Percentiles rank a stretch among this genome's conserved stretches.
phyloP scores from a whole-genome alignment of 2,888 invertebrate species.

The Phoronis australis region DNA sequence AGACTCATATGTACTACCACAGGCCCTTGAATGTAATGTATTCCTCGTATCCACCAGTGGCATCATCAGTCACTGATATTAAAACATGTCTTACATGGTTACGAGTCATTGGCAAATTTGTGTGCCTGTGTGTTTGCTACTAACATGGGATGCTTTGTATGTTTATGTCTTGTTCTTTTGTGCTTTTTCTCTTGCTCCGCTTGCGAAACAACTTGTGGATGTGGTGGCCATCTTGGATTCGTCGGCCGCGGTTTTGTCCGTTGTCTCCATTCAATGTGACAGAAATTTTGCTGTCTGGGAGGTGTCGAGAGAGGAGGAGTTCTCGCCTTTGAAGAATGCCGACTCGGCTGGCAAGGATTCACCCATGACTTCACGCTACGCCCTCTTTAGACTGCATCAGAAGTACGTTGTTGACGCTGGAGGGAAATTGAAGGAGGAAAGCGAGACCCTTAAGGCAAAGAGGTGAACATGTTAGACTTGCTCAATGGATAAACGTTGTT shows the following conservation, averaged over 20 bases:
- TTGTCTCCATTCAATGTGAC: constrained; percentile 16
- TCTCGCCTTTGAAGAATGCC: constrained; percentile 93
- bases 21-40: too few relatives aligned
- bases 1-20: too few relatives aligned
- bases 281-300: constrained; percentile 71
- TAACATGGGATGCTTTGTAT: not conserved
- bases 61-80: too few relatives aligned
- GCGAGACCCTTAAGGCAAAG: constrained; percentile 49
- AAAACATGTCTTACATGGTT: too few relatives aligned
- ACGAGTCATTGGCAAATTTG: too few relatives aligned
- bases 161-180: not conserved
- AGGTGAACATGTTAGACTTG: too few relatives aligned
- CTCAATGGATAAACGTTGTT: too few relatives aligned
- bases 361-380: constrained; percentile 76
- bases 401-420: constrained; percentile 77
- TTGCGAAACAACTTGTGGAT: constrained; percentile 12
- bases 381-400: constrained; percentile 57
- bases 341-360: constrained; percentile 84
- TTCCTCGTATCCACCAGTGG: too few relatives aligned
- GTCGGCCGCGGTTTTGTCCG: constrained; percentile 6
- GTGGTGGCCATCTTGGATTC: constrained; percentile 21
- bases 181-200: constrained; percentile 1
- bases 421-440: constrained; percentile 61
- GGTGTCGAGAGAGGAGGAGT: constrained; percentile 88
- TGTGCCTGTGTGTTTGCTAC: too few relatives aligned